Conservation (phyloP, 2,113 vertebrate species). For the Phylloscopus whistleri region DNA sequence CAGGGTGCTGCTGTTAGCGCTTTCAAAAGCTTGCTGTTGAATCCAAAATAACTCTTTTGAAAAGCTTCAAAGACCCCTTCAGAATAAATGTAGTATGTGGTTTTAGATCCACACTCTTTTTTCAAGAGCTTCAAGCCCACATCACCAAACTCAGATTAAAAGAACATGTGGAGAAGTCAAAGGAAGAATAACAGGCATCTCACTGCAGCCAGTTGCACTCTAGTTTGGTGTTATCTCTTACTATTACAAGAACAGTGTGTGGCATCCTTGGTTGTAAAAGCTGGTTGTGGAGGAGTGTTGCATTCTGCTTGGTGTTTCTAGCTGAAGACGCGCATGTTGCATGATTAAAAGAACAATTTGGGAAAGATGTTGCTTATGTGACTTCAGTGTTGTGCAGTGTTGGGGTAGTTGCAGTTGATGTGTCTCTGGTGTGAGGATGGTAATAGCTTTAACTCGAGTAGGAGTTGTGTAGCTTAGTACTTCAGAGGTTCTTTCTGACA, state of each 20-base stretch:
- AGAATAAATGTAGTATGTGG: neutral
- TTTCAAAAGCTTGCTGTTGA: neutral
- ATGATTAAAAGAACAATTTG: neutral
- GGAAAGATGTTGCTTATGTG: neutral
- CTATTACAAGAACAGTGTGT: neutral
- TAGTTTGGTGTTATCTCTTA: neutral
- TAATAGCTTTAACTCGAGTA: neutral
- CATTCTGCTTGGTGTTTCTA: neutral
- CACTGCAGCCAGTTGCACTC: neutral
- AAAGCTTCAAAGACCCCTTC: neutral
- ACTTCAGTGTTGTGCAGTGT: accelerated
- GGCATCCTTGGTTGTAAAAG: neutral
- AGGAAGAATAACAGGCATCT: neutral
- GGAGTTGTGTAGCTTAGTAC: neutral
- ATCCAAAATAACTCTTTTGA: neutral
- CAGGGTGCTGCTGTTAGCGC: neutral
- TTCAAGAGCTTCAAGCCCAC: neutral
- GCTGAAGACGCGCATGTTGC: neutral
- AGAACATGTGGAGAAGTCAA: neutral
- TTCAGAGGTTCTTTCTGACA: neutral
- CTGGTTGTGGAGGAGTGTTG: neutral
- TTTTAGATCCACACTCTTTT: neutral
- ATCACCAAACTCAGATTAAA: neutral
- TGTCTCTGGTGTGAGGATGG: neutral
- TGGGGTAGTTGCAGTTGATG: neutral